phyloP scores from a whole-genome alignment of 2,113 vertebrate species.

The Prunella himalayana region DNA sequence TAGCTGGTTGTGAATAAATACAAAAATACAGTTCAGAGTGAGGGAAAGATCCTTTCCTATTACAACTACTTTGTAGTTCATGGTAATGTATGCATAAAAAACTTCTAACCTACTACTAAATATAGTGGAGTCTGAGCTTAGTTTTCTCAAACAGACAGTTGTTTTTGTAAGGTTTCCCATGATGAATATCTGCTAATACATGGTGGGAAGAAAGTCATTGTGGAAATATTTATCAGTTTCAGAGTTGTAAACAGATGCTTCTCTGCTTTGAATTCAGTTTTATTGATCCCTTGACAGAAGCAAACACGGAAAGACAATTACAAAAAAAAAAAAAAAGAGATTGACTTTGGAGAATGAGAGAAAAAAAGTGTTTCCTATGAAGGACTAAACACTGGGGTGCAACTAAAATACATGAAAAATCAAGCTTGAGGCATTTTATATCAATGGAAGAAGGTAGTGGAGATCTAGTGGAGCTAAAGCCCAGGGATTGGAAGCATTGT shows the following conservation, averaged over 20 bases:
- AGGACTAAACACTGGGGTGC: background rate
- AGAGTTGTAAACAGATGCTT: conserved; percentile 28
- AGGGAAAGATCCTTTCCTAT: background rate
- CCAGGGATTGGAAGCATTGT: background rate
- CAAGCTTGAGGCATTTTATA: background rate
- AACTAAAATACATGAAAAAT: background rate
- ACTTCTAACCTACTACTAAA: background rate
- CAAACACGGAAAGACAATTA: background rate
- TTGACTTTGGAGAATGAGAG: background rate
- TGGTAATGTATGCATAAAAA: background rate
- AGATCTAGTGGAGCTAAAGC: background rate
- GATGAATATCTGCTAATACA: background rate
- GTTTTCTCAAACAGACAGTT: background rate
- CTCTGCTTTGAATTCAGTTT: conserved; percentile 15
- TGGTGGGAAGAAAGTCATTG: background rate
- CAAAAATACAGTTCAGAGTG: background rate
- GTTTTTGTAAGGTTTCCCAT: conserved; percentile 9
- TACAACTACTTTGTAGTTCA: background rate
- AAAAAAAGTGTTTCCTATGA: background rate
- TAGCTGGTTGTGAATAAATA: background rate
- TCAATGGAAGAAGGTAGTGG: background rate
- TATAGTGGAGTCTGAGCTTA: background rate
- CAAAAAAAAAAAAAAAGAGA: background rate
- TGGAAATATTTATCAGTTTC: background rate
- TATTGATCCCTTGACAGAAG: background rate